A percentile compares a stretch with the other conserved stretches of the same genome.
Conservation (phyloP, 2,888 invertebrate species). For the Seladonia tumulorum region DNA sequence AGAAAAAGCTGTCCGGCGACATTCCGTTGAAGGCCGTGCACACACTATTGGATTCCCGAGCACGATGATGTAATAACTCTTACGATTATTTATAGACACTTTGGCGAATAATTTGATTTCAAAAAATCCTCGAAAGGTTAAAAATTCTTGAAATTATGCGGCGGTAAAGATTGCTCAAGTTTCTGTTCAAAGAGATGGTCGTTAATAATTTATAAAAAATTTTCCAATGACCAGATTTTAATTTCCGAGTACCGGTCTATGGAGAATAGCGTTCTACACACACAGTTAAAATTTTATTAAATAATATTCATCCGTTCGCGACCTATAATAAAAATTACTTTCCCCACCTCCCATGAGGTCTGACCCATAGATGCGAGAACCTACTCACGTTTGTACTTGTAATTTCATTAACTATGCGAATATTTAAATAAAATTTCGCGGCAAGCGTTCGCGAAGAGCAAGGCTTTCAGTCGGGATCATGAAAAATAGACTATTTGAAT, state of each 20-base stretch:
- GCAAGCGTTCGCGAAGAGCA: not conserved
- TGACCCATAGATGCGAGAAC: not conserved
- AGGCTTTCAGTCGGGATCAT: not conserved
- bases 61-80: not conserved
- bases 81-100: not conserved
- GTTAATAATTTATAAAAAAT: not conserved
- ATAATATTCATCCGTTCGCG: not conserved
- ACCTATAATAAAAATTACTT: not conserved
- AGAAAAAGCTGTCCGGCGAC: not conserved
- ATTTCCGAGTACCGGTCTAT: not conserved
- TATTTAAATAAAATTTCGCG: not conserved
- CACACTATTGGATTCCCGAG: not conserved
- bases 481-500: not conserved
- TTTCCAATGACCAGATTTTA: not conserved
- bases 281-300: not conserved
- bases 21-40: not conserved
- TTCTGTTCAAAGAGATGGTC: not conserved
- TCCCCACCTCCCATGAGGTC: not conserved
- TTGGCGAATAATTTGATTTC: not conserved
- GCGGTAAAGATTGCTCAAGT: not conserved
- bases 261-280: not conserved
- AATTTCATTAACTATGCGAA: not conserved
- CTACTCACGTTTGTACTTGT: not conserved
- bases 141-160: not conserved
- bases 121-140: not conserved